phyloP scores from a whole-genome alignment of 2,888 invertebrate genomes.

The Argyresthia goedartella region DNA sequence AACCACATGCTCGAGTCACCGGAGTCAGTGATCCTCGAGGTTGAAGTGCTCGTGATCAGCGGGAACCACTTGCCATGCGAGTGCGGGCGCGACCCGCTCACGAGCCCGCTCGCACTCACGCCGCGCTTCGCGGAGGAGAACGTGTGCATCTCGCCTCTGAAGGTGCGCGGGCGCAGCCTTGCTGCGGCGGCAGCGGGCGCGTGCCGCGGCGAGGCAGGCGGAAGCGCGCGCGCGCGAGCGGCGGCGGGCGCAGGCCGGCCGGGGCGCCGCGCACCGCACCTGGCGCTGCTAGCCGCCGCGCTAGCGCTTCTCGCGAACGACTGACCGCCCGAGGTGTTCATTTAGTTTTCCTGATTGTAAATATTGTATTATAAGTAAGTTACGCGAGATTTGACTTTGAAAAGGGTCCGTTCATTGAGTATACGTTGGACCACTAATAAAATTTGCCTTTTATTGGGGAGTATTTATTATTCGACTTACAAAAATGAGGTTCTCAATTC shows the following conservation, averaged over 20 bases:
- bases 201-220: slow-evolving; percentile 52
- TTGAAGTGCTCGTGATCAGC: slow-evolving; percentile 78
- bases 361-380: slow-evolving; percentile 62
- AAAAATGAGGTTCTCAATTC: no score
- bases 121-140: slow-evolving; percentile 80
- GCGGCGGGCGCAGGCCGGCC: slow-evolving; percentile 33
- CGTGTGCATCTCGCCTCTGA: slow-evolving; percentile 88
- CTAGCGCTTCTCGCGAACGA: slow-evolving; percentile 48
- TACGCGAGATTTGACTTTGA: slow-evolving; percentile 65
- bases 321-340: slow-evolving; percentile 61
- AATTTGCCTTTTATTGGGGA: slow-evolving; percentile 67
- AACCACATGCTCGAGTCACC: slow-evolving; percentile 88
- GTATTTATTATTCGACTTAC: no score
- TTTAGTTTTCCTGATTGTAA: slow-evolving; percentile 47
- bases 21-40: slow-evolving; percentile 77
- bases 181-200: slow-evolving; percentile 56
- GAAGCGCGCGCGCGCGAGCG: slow-evolving; percentile 40
- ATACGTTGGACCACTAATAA: slow-evolving; percentile 69
- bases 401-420: slow-evolving; percentile 66
- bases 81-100: slow-evolving; percentile 84
- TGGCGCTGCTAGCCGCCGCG: slow-evolving; percentile 34
- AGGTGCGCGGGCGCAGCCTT: slow-evolving; percentile 84
- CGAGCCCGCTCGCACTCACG: slow-evolving; percentile 79
- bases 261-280: slow-evolving; percentile 23
- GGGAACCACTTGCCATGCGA: slow-evolving; percentile 91